These are phyloP conservation scores for Stenichneumon culpator DNA, from an alignment of 2,888 invertebrate species.

Conservation along the genomic window DNA sequence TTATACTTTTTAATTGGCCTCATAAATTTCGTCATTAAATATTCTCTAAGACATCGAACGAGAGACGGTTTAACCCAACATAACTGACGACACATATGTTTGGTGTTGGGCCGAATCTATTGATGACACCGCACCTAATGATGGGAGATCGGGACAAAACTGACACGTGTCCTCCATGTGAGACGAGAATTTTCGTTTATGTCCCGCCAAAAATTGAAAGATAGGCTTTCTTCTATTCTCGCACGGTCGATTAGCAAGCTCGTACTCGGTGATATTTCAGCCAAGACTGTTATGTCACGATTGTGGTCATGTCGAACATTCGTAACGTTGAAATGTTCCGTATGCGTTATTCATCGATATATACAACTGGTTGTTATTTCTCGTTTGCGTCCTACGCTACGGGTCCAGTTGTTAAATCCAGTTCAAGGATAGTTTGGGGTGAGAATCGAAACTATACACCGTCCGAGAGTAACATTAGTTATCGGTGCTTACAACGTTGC, in stretches of 20 bases:
- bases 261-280: neutral
- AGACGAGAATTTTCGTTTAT: neutral
- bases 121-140: neutral
- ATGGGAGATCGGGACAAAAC: neutral
- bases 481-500: conserved; percentile 40
- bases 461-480: conserved; percentile 33
- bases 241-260: neutral
- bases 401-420: conserved; percentile 22
- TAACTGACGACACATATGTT: too few species aligned
- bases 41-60: neutral
- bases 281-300: neutral
- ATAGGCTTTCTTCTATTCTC: neutral
- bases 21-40: neutral
- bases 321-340: neutral
- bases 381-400: neutral
- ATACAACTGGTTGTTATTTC: neutral
- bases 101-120: too few species aligned
- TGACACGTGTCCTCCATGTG: neutral
- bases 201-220: neutral
- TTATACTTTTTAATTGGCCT: neutral
- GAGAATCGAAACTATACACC: conserved; percentile 30
- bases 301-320: neutral
- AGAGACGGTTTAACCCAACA: neutral
- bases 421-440: conserved; percentile 3
- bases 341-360: neutral